Evolutionary conservation across 2,113 vertebrate genomes (phyloP), one percentile per base, ranked within the genome.

Genomic region (Daphoenositta chrysoptera): DNA sequence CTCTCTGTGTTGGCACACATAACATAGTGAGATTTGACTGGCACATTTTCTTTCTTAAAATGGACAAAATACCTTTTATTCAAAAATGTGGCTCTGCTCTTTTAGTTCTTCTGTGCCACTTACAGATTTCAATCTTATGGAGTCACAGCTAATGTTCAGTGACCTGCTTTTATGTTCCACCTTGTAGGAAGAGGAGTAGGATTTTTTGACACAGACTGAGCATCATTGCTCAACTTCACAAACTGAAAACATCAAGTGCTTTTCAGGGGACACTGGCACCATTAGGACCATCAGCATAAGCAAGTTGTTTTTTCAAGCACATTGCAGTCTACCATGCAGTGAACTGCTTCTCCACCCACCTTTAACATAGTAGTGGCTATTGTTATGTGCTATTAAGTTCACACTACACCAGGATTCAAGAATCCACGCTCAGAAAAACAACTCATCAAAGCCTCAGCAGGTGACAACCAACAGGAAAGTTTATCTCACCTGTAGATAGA

Each of bases 211-310:
- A 93, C 26, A 56, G 31, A 90, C 58, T 35, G 54, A 91, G 61
- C 37, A 44, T 78, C 33, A 33, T 0, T 78, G 65, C 53, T 94
- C 39, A 13, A 37, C 42, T 91, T 81, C 13, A 15, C 17, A 57
- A 85, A 83, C 31, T 87, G 58, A 45, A 28, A 92, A 63, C 40
- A 77, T 64, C 47, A 97, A 92, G 71, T 84, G 56, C 21, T 96
- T 96, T 94, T 96, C 78, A 87, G 82, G 89, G 42, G 65, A 86
- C 87, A 75, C 37, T 71, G 90, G 45, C 60, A 82, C 11, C 40
- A 83, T 58, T 48, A 90, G 28, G 33, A 56, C 50, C 39, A 63
- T 87, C 71, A 89, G 56, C 57, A 91, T n/a, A 71, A 88, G 3
- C 33, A 83, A 80, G 19, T 7, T 71, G 26, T 63, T 85, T 31